phyloP scores from a whole-genome alignment of 2,888 invertebrate genomes.

The Balanococcus diminutus region DNA sequence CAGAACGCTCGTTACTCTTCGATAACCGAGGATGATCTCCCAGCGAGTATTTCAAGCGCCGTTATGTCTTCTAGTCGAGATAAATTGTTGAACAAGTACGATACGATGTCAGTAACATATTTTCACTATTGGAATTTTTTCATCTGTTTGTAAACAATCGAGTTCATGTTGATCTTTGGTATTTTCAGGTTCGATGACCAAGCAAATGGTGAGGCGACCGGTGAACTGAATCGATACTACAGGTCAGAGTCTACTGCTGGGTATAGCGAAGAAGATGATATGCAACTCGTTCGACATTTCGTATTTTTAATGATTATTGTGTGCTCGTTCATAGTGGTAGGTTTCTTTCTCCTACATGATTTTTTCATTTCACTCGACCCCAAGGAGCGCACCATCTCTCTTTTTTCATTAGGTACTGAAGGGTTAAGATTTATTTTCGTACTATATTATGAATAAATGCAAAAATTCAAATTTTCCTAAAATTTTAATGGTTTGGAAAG shows the following conservation, averaged over 20 bases:
- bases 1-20: conserved; percentile 40
- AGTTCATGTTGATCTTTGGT: background rate
- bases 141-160: too few relatives aligned
- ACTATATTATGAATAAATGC: too few relatives aligned
- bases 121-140: too few relatives aligned
- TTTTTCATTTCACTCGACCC: too few relatives aligned
- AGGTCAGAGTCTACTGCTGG: background rate
- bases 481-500: too few relatives aligned
- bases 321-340: conserved; percentile 51
- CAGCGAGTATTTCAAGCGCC: conserved; percentile 33
- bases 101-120: conserved; percentile 20
- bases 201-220: background rate
- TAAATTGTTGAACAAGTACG: background rate
- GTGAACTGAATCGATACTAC: background rate
- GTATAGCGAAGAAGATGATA: background rate
- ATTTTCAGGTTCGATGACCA: conserved; percentile 7
- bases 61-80: conserved; percentile 11
- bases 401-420: too few relatives aligned
- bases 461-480: too few relatives aligned
- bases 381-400: too few relatives aligned
- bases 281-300: conserved; percentile 47
- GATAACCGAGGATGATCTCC: conserved; percentile 32
- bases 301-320: conserved; percentile 36
- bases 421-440: too few relatives aligned
- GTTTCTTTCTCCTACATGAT: background rate